Conservation (phyloP, 2,113 vertebrate genomes). For the Podocnemis expansa region DNA sequence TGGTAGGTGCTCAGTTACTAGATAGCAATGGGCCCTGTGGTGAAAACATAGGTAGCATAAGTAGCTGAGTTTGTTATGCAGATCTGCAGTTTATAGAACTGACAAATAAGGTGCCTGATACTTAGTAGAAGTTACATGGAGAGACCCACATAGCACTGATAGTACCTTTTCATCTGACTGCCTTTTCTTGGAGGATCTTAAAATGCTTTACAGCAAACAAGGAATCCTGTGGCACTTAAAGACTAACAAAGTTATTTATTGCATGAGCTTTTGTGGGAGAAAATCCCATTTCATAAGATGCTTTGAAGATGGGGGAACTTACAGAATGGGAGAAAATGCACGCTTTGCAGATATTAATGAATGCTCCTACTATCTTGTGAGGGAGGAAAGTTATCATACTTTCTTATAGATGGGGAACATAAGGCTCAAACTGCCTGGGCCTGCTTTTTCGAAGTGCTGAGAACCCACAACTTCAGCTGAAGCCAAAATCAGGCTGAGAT, state of each 20-base stretch:
- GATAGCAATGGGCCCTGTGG: neutral
- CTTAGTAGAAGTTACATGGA: neutral
- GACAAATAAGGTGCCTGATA: neutral
- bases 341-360: neutral
- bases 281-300: too few species aligned
- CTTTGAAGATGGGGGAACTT: too few species aligned
- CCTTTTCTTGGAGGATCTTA: neutral
- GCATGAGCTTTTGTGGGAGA: too few species aligned
- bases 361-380: neutral
- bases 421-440: neutral
- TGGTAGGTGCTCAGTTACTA: neutral
- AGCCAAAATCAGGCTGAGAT: neutral
- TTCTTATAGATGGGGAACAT: neutral
- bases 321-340: too few species aligned
- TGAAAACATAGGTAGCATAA: neutral
- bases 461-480: neutral
- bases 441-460: neutral
- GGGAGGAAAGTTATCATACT: neutral
- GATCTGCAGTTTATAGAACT: neutral
- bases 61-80: neutral
- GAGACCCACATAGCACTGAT: neutral
- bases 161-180: neutral
- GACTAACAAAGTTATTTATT: too few species aligned
- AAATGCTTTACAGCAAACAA: neutral
- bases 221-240: too few species aligned